These are phyloP conservation scores for Dicyrtomina minuta DNA, from an alignment of 2,888 invertebrate genomes.

Conservation along the genomic window DNA sequence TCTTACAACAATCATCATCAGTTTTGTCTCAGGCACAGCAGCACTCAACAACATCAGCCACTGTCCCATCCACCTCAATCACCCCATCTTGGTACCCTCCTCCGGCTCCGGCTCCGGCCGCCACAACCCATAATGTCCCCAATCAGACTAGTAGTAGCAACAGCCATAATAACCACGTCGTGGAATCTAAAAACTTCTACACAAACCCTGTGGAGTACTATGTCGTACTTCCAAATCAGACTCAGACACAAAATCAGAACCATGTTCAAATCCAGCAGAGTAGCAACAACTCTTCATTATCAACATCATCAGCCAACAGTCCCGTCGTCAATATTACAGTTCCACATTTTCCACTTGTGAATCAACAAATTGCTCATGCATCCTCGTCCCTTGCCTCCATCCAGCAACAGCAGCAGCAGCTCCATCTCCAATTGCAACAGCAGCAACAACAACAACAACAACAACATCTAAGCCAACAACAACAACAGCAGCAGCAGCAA, in stretches of 20 bases:
- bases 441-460: background rate
- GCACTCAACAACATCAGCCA: background rate
- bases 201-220: slow-evolving; percentile 23
- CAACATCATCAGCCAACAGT: background rate
- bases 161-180: no score
- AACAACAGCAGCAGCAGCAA: slow-evolving; percentile 5
- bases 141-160: no score
- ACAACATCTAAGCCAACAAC: background rate
- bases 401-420: background rate
- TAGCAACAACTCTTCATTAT: background rate
- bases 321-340: slow-evolving; percentile 17
- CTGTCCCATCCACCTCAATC: background rate
- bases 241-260: background rate
- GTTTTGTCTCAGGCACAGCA: background rate
- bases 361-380: slow-evolving; percentile 24
- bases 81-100: slow-evolving; percentile 20
- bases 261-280: no score
- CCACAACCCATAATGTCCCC: background rate
- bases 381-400: background rate
- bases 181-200: no score
- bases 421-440: background rate
- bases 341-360: slow-evolving; percentile 12
- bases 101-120: no score
- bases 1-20: background rate
- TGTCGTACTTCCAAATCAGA: slow-evolving; percentile 29